phyloP scores from a whole-genome alignment of 2,113 vertebrate species.

The Arizona elegans region DNA sequence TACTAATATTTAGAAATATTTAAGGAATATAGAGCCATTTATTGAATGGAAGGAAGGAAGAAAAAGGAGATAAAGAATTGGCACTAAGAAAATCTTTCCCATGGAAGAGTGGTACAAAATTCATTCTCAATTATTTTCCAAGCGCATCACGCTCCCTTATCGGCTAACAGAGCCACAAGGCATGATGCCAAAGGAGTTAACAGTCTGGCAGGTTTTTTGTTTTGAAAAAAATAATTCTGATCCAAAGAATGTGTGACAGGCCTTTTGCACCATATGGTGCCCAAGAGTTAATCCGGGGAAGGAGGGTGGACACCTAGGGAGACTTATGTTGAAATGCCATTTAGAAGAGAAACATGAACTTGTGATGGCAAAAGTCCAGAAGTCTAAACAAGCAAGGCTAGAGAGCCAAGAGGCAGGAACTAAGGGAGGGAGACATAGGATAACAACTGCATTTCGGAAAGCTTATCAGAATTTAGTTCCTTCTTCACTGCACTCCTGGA shows the following conservation, averaged over 20 bases:
- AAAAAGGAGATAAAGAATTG: neutral
- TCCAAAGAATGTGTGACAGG: conserved; percentile 45
- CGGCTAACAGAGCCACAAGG: conserved; percentile 51
- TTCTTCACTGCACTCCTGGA: conserved; percentile 8
- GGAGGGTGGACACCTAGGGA: conserved; percentile 58
- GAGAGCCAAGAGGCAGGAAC: conserved; percentile 22
- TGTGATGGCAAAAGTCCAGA: conserved; percentile 60
- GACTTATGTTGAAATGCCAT: conserved; percentile 71
- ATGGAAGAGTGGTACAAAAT: neutral
- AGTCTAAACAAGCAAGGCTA: conserved; percentile 42
- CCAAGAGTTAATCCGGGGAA: conserved; percentile 68
- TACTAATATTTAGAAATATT: conserved; percentile 26
- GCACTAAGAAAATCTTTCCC: neutral
- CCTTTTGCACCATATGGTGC: conserved; percentile 75
- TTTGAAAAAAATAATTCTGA: conserved; percentile 6
- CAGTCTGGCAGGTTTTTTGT: conserved; percentile 58
- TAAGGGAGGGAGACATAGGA: neutral
- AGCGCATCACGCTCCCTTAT: conserved; percentile 38
- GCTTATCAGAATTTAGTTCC: conserved; percentile 16
- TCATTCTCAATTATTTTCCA: conserved; percentile 62
- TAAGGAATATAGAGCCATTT: fast-evolving
- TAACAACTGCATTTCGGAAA: conserved; percentile 2
- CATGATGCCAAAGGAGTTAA: conserved; percentile 67
- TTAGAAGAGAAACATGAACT: conserved; percentile 59
- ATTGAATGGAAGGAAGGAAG: fast-evolving